phyloP scores from a whole-genome alignment of 2,113 vertebrate species.

The Sinocyclocheilus grahami region DNA sequence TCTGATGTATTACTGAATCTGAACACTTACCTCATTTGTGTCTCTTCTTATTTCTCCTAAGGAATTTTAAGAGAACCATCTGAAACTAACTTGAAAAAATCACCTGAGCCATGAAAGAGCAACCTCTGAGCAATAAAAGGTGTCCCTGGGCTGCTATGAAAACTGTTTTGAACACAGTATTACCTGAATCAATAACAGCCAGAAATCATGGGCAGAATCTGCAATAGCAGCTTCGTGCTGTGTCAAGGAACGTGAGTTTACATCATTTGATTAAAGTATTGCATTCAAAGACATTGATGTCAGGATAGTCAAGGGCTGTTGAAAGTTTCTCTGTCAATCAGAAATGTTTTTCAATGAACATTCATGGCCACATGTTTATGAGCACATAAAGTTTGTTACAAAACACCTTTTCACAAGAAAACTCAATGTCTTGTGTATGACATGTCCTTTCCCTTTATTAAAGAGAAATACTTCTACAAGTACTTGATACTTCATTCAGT shows the following conservation, averaged over 20 bases:
- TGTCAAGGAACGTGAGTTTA: neutral
- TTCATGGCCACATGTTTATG: neutral
- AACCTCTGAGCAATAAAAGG: neutral
- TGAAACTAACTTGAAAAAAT: neutral
- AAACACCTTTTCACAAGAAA: neutral
- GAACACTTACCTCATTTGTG: neutral
- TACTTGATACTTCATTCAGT: neutral
- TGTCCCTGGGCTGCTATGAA: neutral
- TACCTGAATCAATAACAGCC: neutral
- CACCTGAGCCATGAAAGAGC: neutral
- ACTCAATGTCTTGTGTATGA: neutral
- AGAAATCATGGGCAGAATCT: neutral
- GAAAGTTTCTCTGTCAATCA: constrained; percentile 5
- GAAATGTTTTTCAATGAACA: neutral
- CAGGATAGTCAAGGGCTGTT: neutral
- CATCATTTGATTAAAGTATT: neutral
- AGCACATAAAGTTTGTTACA: neutral
- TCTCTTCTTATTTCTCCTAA: neutral
- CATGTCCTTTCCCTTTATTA: neutral
- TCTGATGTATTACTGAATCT: neutral
- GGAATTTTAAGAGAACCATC: too few species aligned
- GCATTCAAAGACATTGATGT: neutral
- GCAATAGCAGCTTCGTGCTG: neutral
- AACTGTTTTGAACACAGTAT: neutral
- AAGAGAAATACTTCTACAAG: constrained; percentile 18